Percentiles rank a stretch among this genome's conserved stretches.
Conservation (phyloP, 1,140 invertebrate species). For the Caenorhabditis briggsae region DNA sequence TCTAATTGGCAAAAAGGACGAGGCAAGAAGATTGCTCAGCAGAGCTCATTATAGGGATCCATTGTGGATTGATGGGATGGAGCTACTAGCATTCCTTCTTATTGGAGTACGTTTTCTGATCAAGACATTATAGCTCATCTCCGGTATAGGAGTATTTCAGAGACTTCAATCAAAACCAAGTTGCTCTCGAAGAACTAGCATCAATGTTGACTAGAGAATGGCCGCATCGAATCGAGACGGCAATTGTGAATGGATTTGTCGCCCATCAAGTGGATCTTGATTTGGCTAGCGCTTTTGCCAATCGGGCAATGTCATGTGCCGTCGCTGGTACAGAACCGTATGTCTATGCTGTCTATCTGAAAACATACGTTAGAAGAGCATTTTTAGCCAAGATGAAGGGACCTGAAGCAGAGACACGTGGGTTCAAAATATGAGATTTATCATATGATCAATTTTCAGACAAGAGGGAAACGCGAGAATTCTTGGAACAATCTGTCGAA, state of each 20-base stretch:
- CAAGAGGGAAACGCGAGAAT: not conserved
- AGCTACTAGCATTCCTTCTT: conserved; percentile 2
- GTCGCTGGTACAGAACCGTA: not conserved
- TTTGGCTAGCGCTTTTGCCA: not conserved
- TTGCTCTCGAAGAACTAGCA: not conserved
- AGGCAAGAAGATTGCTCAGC: not conserved
- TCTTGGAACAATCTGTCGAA: conserved; percentile 5
- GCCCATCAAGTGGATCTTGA: conserved; percentile 5
- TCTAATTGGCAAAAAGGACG: conserved; percentile 10
- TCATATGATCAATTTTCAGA: not conserved
- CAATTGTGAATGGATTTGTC: conserved; percentile 1
- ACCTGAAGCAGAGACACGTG: not conserved
- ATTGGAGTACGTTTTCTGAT: not conserved
- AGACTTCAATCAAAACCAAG: not conserved
- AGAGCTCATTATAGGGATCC: not conserved
- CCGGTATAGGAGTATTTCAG: not conserved
- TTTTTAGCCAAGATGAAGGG: not conserved
- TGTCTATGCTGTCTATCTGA: conserved; percentile 9
- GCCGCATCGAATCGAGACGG: conserved; percentile 23
- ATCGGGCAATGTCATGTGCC: not conserved
- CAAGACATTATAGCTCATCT: not conserved
- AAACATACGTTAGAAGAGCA: not conserved
- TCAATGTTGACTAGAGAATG: not conserved
- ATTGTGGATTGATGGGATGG: conserved; percentile 20
- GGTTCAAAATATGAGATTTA: not conserved